Conservation (phyloP, 2,888 invertebrate genomes). For the Chloroclystis v-ata region DNA sequence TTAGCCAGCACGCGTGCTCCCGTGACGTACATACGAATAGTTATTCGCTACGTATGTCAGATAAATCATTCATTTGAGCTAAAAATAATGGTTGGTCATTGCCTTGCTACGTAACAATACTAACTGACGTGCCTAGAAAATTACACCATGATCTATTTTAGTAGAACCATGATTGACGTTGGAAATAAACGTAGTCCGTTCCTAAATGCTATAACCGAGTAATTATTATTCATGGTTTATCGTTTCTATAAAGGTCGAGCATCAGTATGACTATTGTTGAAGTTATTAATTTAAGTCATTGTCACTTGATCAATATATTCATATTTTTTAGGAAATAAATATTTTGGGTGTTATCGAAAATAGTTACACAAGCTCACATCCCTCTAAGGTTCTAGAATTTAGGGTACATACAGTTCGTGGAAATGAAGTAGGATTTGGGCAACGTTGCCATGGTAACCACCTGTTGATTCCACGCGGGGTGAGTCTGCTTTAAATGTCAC, state of each 20-base stretch:
- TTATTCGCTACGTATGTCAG: conserved; percentile 60
- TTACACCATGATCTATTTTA: conserved; percentile 38
- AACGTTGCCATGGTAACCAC: conserved; percentile 56
- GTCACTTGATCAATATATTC: too few relatives aligned
- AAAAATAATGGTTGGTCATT: conserved; percentile 63
- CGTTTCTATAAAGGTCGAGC: too few relatives aligned
- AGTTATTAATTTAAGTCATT: too few relatives aligned
- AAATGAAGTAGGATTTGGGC: conserved; percentile 51
- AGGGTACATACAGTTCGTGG: conserved; percentile 19
- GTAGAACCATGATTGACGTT: conserved; percentile 35
- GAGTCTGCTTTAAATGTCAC: conserved; percentile 46
- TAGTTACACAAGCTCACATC: conserved; percentile 11
- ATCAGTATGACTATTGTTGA: too few relatives aligned
- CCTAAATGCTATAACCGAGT: neutral
- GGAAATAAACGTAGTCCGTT: conserved; percentile 10
- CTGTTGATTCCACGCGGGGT: conserved; percentile 47
- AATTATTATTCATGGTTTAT: too few relatives aligned
- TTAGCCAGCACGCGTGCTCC: conserved; percentile 67
- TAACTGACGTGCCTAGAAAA: conserved; percentile 25
- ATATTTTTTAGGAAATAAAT: too few relatives aligned
- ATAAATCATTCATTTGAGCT: conserved; percentile 60
- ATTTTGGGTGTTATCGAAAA: conserved; percentile 8
- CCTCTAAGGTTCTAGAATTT: conserved; percentile 13
- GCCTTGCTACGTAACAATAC: conserved; percentile 48
- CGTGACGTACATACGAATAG: conserved; percentile 68